These are phyloP conservation scores for Rachycentron canadum DNA, from an alignment of 2,797 vertebrate species.

Conservation along the genomic window DNA sequence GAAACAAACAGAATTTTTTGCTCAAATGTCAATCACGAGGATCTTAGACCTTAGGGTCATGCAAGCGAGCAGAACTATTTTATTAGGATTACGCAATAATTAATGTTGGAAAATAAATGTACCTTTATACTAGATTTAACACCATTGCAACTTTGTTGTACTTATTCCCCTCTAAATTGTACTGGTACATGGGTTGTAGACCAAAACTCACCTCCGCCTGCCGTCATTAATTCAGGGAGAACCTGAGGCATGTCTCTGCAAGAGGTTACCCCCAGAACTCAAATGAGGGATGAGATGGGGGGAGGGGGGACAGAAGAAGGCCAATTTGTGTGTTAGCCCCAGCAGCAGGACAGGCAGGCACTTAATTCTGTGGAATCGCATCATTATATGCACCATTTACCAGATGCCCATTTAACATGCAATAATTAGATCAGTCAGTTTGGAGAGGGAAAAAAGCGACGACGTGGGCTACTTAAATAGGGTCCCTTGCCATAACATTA, in stretches of 20 bases:
- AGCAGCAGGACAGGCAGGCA: slow-evolving; percentile 85
- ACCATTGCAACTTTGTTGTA: slow-evolving; percentile 11
- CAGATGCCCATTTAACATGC: slow-evolving; percentile 92
- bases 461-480: slow-evolving; percentile 81
- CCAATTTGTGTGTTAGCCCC: slow-evolving; percentile 87
- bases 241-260: slow-evolving; percentile 78
- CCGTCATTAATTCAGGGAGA: slow-evolving; percentile 81
- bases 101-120: slow-evolving; percentile 1
- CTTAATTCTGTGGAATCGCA: slow-evolving; percentile 89
- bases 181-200: slow-evolving; percentile 52
- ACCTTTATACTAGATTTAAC: slow-evolving; percentile 4
- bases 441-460: slow-evolving; percentile 63
- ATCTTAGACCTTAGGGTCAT: background rate
- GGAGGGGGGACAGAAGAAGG: slow-evolving; percentile 75
- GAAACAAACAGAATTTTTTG: slow-evolving; percentile 17
- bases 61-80: slow-evolving; percentile 9
- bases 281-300: slow-evolving; percentile 77
- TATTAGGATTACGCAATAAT: background rate
- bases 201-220: slow-evolving; percentile 62
- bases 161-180: slow-evolving; percentile 5
- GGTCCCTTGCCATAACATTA: slow-evolving; percentile 86
- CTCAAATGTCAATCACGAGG: slow-evolving; percentile 43
- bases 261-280: slow-evolving; percentile 72
- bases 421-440: slow-evolving; percentile 90
- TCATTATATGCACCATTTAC: slow-evolving; percentile 91